Evolutionary conservation across 2,113 vertebrate genomes (phyloP).

Genomic region (Mobula hypostoma): DNA sequence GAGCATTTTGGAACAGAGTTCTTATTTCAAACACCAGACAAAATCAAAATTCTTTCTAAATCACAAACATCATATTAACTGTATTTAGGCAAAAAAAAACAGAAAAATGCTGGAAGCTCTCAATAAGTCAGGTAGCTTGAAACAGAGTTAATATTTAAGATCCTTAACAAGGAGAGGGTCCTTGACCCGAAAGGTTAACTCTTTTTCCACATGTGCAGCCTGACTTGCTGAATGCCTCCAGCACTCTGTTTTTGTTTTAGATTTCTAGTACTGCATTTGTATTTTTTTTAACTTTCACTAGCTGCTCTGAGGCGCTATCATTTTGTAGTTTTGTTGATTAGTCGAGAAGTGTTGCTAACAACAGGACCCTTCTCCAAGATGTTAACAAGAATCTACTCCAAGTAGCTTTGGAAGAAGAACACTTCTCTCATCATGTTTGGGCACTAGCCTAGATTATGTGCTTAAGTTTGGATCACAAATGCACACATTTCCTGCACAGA

Average conservation of each 20-base stretch:
- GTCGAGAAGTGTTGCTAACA: no score
- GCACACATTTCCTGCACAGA: not conserved
- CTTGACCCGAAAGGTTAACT: no score
- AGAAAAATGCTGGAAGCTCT: no score
- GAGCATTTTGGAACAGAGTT: not conserved
- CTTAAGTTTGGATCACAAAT: not conserved
- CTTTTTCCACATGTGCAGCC: no score
- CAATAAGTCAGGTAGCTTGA: no score
- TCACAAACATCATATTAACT: not conserved
- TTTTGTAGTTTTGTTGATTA: not conserved
- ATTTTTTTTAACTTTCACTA: not conserved
- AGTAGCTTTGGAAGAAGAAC: not conserved
- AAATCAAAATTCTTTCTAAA: not conserved
- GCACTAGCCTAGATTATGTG: not conserved
- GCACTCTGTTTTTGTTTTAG: no score
- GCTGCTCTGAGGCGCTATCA: not conserved
- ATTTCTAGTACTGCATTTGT: no score
- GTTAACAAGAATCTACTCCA: not conserved
- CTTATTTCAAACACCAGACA: not conserved
- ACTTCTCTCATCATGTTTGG: not conserved
- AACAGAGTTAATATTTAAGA: no score
- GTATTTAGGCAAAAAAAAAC: no score
- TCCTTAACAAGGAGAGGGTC: no score
- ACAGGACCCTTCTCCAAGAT: not conserved
- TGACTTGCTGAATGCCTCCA: no score